Conservation (phyloP, 1,140 invertebrate genomes). For the Heliconius melpomene region DNA sequence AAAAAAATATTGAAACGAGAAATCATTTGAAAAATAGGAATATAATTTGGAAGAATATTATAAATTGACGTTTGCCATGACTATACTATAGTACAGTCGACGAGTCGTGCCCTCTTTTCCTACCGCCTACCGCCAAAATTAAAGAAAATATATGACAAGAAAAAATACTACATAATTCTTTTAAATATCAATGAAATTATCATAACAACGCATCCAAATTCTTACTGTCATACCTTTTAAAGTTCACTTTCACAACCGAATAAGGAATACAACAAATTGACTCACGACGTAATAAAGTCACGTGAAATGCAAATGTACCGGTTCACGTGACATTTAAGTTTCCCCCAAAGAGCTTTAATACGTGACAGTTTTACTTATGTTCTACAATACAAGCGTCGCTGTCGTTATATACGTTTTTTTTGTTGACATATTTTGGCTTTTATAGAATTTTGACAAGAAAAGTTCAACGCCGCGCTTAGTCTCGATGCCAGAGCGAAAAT, state of each 20-base stretch:
- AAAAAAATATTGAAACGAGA: too few relatives aligned
- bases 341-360: not conserved
- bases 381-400: not conserved
- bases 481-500: too few relatives aligned
- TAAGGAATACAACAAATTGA: slow-evolving; percentile 10
- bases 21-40: too few relatives aligned
- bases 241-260: not conserved
- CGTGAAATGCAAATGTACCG: not conserved
- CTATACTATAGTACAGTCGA: too few relatives aligned
- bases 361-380: not conserved
- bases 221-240: not conserved
- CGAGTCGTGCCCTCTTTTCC: too few relatives aligned
- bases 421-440: too few relatives aligned
- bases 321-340: not conserved
- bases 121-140: too few relatives aligned
- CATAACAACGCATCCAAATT: not conserved
- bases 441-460: too few relatives aligned
- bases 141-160: too few relatives aligned
- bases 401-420: not conserved
- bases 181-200: slow-evolving; percentile 2
- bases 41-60: too few relatives aligned
- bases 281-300: not conserved
- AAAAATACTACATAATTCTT: not conserved
- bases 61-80: too few relatives aligned
- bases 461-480: too few relatives aligned